Base-by-base conservation (phyloP, 2,888 invertebrate species). In the Stenchaetothrips biformis region DNA sequence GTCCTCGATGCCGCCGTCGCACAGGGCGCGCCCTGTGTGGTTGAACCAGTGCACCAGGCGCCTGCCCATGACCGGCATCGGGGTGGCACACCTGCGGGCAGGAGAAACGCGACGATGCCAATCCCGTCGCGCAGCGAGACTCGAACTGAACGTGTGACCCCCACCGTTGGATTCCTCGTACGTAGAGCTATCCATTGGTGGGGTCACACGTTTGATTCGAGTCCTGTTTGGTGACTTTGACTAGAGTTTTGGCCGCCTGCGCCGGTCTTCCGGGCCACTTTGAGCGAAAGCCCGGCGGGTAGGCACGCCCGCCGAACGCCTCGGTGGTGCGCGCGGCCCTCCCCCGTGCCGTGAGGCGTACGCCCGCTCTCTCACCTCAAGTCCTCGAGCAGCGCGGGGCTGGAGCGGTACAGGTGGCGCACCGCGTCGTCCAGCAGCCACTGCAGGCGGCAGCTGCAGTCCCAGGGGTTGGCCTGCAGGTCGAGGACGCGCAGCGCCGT, bases 381-480 rank as follows among this genome's bases (percentile, higher is more conserved):
- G 37, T 82, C 82, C 18, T 82, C 80, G 11, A 83, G 81, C 37
- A 83, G 81, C 21, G 81, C 78, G 7, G 82, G 82, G 16, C 81
- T 74, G 6, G 77, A 81, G 9, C 80, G 48, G 79, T 83, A 82
- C 13, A 83, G 27, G 2, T 78, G 59, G 2, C 81, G 82, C 74
- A 84, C 80, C 81, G 86, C 82, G 81, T 82, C 83, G 77, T 83
- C 83, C 2, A 84, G 81, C 48, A 86, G 81, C 81, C 85, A 83
- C 47, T 85, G 83, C 78, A 86, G 81, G 78, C 83, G 82, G 82
- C 86, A 86, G 80, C 84, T 84, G 81, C 86, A 86, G 21, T 82
- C 82, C 86, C 85, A 86, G 9, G 85, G 85, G 82, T 86, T 86
- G 13, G 81, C 81, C 80, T 83, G 82, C 13, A 84, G 79, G 81